phyloP scores from a whole-genome alignment of 1,140 invertebrate species.

The Caenorhabditis remanei region DNA sequence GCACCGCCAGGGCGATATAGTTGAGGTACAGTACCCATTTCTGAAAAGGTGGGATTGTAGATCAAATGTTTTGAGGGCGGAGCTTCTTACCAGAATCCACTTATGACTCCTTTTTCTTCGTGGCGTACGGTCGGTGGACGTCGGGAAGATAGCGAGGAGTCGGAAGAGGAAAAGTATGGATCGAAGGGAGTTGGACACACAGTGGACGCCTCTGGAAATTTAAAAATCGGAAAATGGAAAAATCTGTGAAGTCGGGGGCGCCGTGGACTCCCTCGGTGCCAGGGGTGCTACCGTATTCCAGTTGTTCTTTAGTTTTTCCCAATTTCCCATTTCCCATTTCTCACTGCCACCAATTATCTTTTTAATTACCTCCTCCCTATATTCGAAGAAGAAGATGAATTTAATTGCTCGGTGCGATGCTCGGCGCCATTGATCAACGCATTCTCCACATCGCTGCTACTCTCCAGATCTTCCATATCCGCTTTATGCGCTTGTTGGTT shows the following conservation, averaged over 20 bases:
- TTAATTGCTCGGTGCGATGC: neutral
- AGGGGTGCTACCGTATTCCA: neutral
- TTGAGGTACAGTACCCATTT: conserved; percentile 50
- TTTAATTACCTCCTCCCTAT: conserved; percentile 32
- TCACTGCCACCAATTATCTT: neutral
- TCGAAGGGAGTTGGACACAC: conserved; percentile 52
- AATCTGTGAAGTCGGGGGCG: too few relatives aligned
- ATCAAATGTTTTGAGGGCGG: neutral
- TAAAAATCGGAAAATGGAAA: too few relatives aligned
- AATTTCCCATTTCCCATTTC: neutral
- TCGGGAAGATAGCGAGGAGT: conserved; percentile 52
- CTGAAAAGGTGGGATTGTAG: conserved; percentile 20
- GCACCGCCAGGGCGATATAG: conserved; percentile 33
- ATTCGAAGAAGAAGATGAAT: neutral
- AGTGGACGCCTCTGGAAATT: conserved; percentile 53
- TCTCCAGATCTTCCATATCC: conserved; percentile 18
- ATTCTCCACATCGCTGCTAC: conserved; percentile 25
- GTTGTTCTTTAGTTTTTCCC: neutral
- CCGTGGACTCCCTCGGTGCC: too few relatives aligned
- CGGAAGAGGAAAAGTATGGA: conserved; percentile 56
- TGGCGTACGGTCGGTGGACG: neutral
- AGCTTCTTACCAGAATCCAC: neutral
- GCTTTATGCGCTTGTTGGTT: conserved; percentile 8
- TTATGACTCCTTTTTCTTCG: neutral
- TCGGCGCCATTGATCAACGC: conserved; percentile 5